phyloP scores from a whole-genome alignment of 2,888 invertebrate species.

The Iselma pallidipennis region DNA sequence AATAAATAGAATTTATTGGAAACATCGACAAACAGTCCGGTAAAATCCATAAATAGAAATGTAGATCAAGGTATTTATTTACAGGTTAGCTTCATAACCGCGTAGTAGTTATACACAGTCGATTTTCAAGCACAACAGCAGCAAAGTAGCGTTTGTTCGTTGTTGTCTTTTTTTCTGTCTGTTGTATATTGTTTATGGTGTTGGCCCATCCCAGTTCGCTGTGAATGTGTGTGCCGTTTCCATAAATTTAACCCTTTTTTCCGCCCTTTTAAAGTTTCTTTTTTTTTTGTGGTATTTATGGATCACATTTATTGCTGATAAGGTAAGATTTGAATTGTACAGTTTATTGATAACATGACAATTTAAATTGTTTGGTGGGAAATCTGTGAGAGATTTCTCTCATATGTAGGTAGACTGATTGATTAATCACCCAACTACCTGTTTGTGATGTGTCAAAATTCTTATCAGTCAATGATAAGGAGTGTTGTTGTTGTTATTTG shows the following conservation, averaged over 20 bases:
- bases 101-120: constrained; percentile 36
- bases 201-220: constrained; percentile 58
- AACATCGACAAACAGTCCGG: neutral
- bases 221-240: constrained; percentile 57
- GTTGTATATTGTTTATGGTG: constrained; percentile 54
- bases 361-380: neutral
- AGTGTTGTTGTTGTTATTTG: neutral
- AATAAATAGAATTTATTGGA: neutral
- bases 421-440: too few species aligned
- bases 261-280: neutral
- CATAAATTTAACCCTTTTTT: constrained; percentile 38
- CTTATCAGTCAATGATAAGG: neutral
- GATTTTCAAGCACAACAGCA: constrained; percentile 12
- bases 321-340: constrained; percentile 42
- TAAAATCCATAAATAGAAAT: constrained; percentile 11
- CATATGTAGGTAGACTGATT: too few species aligned
- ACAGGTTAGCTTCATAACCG: constrained; percentile 29
- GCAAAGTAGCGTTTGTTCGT: constrained; percentile 25
- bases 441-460: neutral
- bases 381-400: too few species aligned
- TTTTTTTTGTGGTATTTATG: too few species aligned
- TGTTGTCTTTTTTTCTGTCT: too few species aligned
- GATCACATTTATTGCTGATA: constrained; percentile 53
- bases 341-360: constrained; percentile 13
- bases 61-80: constrained; percentile 35